Base-by-base conservation (phyloP, 2,888 invertebrate species). In the Unio pictorum region DNA sequence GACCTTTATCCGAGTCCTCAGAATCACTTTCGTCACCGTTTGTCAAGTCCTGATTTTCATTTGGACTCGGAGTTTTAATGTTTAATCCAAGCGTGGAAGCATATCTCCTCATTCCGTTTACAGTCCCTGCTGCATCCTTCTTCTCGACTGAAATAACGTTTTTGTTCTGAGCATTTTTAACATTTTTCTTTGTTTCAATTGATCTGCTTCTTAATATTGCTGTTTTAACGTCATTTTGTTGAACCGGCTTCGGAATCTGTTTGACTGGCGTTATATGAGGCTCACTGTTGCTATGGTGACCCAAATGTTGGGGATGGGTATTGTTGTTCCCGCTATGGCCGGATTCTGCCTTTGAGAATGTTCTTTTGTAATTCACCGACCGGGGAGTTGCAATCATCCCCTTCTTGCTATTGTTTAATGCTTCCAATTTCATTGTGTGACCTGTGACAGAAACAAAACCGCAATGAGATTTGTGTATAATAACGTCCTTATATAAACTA, bases 1-100 rank as follows among this genome's bases (percentile, higher is more conserved):
- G 73, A 60, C 76, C 77, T 28, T 77, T 78, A 15, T 79, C 78
- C 61, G 71, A 71, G 60, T 81, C 81, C 20, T 77, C 78, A 18
- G 79, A 80, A 59, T 80, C 78, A 57, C 58, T 61, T 15, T 64
- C 65, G 8, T 67, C 72, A 20, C 72, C 71, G n/a, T 72, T 66
- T 45, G 71, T 72, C 4, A 61, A 60, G 54, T 30, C 66, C 6
- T 67, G 60, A 2, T 67, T 69, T 4, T 75, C 73, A 59, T 64
- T 67, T n/a, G 57, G 69, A 65, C 61, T 62, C 15, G 72, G 71
- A 28, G 68, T 71, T 57, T 72, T 68, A n/a, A 65, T 64, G 57
- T 72, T 71, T 20, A 72, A 62, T 11, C 69, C 75, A 56, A 71
- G 68, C 55, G 77, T 74, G 30, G 81, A 81, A 20, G 76, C 73